Evolutionary conservation across 2,113 vertebrate genomes (phyloP), one percentile per base, ranked within the genome.

Genomic region (Montifringilla adamsi): DNA sequence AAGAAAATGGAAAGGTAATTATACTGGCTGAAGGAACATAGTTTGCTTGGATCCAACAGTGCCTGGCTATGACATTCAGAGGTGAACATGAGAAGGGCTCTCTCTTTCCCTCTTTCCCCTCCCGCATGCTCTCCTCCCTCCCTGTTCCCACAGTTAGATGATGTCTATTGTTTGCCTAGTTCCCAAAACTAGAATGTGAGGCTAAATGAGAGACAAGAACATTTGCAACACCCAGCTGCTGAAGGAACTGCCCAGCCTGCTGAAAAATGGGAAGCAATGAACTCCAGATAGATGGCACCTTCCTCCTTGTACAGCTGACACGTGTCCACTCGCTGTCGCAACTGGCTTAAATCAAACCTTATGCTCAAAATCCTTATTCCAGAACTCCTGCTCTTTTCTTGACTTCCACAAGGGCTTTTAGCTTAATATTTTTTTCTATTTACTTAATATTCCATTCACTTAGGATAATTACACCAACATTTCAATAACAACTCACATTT

Each of bases 261-360:
- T 53, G 31, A 66, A 22, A 80, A 80, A 56, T 22, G 8, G 18
- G 24, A n/a, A 86, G 63, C n/a, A 86, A 35, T 2, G 2, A 69
- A 66, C 9, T 47, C 46, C 53, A 58, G 14, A 41, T 23, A 9
- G 53, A 24, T 47, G 10, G 8, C 35, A 37, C 23, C 33, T 35
- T 80, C 15, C 15, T 80, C 55, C 14, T 39, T 27, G 22, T 13
- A 41, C 9, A 60, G 41, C 16, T 31, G 82, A 50, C 7, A 64
- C 2, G 2, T 0, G 0, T 21, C 20, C 55, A 46, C 33, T 50
- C 63, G 5, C 21, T 67, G n/a, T 23, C 16, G 16, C n/a, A 73
- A 15, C 15, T 11, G 24, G 31, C 22, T 73, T 49, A 87, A 74
- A 86, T 31, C 26, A 72, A 76, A 83, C 7, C 8, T 64, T 21